Conservation (phyloP, 1,140 invertebrate species). For the Drosophila pseudoobscura region DNA sequence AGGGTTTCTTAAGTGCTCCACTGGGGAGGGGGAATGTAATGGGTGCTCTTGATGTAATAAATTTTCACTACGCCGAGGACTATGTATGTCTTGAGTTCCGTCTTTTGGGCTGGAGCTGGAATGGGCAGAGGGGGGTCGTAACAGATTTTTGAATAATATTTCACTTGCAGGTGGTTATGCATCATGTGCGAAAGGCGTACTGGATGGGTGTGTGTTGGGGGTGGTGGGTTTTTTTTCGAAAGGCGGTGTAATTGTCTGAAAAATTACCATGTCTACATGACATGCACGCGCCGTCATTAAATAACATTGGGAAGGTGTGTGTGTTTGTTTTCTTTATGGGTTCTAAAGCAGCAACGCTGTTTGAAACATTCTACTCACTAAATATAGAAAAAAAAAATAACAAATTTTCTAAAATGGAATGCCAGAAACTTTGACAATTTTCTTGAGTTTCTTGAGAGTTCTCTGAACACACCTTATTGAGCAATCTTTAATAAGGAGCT, state of each 20-base stretch:
- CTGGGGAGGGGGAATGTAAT: neutral
- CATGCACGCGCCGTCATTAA: constrained; percentile 65
- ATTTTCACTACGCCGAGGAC: constrained; percentile 58
- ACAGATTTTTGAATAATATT: constrained; percentile 80
- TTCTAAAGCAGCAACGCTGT: too few relatives aligned
- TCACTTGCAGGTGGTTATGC: constrained; percentile 71
- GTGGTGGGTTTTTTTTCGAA: neutral
- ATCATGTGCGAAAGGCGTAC: constrained; percentile 53
- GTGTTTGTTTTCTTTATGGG: neutral
- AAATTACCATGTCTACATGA: constrained; percentile 80
- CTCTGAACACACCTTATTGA: too few relatives aligned
- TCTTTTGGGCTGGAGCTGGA: neutral
- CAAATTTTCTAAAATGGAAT: too few relatives aligned
- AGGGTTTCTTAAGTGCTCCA: constrained; percentile 62
- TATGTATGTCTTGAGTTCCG: constrained; percentile 3
- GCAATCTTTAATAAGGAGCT: too few relatives aligned
- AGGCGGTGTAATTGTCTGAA: constrained; percentile 69
- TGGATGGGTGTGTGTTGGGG: constrained; percentile 11
- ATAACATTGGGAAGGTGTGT: constrained; percentile 58
- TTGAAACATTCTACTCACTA: too few relatives aligned
- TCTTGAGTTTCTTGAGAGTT: too few relatives aligned
- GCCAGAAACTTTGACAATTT: too few relatives aligned
- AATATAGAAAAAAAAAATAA: too few relatives aligned
- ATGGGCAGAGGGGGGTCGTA: constrained; percentile 35
- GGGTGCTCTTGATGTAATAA: constrained; percentile 61